phyloP scores from a whole-genome alignment of 2,888 invertebrate genomes.

The Metallyticus violacea region DNA sequence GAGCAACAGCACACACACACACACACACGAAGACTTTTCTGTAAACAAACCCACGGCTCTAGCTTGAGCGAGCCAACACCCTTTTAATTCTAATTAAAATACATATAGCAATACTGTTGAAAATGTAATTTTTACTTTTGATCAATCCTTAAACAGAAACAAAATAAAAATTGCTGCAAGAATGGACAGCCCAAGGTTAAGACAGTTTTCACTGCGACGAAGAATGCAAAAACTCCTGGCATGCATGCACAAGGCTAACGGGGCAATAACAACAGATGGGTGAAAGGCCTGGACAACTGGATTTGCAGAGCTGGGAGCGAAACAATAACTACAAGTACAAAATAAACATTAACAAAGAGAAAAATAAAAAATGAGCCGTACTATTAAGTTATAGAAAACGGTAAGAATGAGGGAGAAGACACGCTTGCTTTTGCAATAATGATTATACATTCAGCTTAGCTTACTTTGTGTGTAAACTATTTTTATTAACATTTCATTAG shows the following conservation, averaged over 20 bases:
- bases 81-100: not conserved
- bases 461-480: too few relatives aligned
- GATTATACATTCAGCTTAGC: too few relatives aligned
- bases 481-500: too few relatives aligned
- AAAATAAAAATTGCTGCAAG: not conserved
- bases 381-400: too few relatives aligned
- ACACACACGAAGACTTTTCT: not conserved
- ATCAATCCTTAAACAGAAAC: not conserved
- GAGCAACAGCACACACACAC: too few relatives aligned
- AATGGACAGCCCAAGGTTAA: not conserved
- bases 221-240: not conserved
- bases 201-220: not conserved
- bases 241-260: not conserved
- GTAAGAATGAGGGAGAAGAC: too few relatives aligned
- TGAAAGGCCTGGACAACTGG: not conserved
- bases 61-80: not conserved
- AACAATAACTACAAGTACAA: too few relatives aligned
- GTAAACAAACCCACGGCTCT: not conserved
- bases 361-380: too few relatives aligned
- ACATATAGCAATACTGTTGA: not conserved
- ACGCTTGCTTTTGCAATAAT: too few relatives aligned
- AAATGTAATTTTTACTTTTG: not conserved
- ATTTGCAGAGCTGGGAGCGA: not conserved
- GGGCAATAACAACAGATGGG: not conserved
- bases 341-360: too few relatives aligned